A percentile compares a stretch with the other conserved stretches of the same genome.
phyloP scores from a whole-genome alignment of 2,113 vertebrate genomes.

The Entomyzon cyanotis region DNA sequence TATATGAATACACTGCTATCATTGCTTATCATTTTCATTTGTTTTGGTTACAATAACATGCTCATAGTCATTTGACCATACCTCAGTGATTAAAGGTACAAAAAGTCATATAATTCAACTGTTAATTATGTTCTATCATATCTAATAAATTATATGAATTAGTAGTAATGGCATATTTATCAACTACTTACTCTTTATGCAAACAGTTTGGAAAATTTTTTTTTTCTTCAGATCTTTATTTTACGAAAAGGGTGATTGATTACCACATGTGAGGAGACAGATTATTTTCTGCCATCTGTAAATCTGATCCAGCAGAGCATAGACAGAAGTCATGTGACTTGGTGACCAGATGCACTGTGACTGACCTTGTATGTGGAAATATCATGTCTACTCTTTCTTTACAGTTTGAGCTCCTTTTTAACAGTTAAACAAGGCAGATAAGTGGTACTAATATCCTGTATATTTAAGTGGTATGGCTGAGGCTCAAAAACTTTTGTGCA shows the following conservation, averaged over 20 bases:
- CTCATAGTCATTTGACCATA: neutral
- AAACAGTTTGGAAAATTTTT: neutral
- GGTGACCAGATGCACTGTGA: neutral
- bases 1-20: neutral
- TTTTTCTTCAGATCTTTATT: neutral
- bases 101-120: neutral
- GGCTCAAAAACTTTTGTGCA: neutral
- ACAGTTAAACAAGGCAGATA: neutral
- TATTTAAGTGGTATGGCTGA: neutral
- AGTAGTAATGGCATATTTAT: neutral
- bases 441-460: neutral
- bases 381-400: neutral
- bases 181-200: neutral
- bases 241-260: neutral
- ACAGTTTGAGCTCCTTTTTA: neutral
- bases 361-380: neutral
- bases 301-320: neutral
- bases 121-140: neutral
- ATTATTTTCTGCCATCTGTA: neutral
- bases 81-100: neutral
- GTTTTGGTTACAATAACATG: neutral
- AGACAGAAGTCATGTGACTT: neutral
- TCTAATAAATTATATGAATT: neutral
- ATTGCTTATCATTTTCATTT: neutral
- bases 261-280: neutral